Evolutionary conservation across 2,888 invertebrate species (phyloP).

Genomic region (Linnaemya vulpina): DNA sequence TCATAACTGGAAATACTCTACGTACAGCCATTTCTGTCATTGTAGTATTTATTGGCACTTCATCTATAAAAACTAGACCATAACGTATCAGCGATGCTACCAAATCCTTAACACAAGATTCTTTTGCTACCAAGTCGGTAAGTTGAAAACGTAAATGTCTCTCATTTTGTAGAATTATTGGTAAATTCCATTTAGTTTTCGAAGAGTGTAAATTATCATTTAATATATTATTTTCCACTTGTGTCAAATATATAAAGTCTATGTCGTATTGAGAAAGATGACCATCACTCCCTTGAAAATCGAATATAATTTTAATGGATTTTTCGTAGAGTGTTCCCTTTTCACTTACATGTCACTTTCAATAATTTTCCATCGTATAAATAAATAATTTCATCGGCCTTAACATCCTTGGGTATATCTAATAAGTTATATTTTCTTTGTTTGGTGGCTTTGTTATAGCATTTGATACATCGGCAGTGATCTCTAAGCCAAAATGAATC

Average conservation of each 20-base stretch:
- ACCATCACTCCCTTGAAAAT: conserved; percentile 84
- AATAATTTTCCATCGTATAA: conserved; percentile 79
- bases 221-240: conserved; percentile 74
- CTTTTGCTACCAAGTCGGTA: conserved; percentile 84
- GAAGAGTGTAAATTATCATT: conserved; percentile 59
- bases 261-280: conserved; percentile 84
- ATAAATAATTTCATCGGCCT: conserved; percentile 79
- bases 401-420: conserved; percentile 84
- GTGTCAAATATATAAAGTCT: conserved; percentile 83
- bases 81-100: conserved; percentile 82
- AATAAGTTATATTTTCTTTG: conserved; percentile 86
- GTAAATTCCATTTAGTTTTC: conserved; percentile 84
- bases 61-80: conserved; percentile 82
- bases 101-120: conserved; percentile 83
- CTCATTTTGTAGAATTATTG: conserved; percentile 81
- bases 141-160: conserved; percentile 82
- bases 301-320: conserved; percentile 28
- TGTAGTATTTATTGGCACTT: conserved; percentile 78
- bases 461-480: conserved; percentile 84
- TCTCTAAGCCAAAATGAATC: conserved; percentile 82
- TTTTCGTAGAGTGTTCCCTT: conserved; percentile 8
- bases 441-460: conserved; percentile 85
- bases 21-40: conserved; percentile 84
- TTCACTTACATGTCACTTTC: conserved; percentile 84
- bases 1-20: conserved; percentile 86